Percentiles rank a stretch among this genome's conserved stretches.
Conservation (phyloP, 2,113 vertebrate species). For the Loxodonta africana region DNA sequence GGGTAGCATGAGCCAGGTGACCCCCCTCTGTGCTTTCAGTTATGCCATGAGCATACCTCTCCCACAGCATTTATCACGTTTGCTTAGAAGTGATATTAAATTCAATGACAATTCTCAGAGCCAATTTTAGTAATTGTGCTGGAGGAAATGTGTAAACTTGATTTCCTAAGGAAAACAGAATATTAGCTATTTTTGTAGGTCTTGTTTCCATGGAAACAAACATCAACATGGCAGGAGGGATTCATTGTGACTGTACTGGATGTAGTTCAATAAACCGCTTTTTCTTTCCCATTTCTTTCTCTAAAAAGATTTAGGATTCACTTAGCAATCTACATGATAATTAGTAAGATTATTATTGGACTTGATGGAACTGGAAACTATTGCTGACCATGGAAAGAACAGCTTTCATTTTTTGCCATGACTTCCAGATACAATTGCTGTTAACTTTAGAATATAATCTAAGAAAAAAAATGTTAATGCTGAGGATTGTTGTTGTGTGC, state of each 20-base stretch:
- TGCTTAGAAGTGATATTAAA: conserved; percentile 40
- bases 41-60: too few relatives aligned
- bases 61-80: not conserved
- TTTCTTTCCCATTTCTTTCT: conserved; percentile 73
- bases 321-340: conserved; percentile 75
- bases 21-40: not conserved
- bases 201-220: conserved; percentile 86
- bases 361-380: conserved; percentile 61
- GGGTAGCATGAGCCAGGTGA: not conserved
- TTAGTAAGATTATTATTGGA: conserved; percentile 69
- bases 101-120: not conserved
- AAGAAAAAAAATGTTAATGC: conserved; percentile 60
- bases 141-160: conserved; percentile 75
- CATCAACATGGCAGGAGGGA: not conserved
- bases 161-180: conserved; percentile 79
- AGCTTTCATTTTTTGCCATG: conserved; percentile 71
- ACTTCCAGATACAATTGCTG: conserved; percentile 53
- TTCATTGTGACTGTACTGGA: conserved; percentile 51
- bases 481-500: not conserved
- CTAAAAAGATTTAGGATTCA: conserved; percentile 74
- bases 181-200: conserved; percentile 76
- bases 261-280: conserved; percentile 68
- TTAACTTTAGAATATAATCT: conserved; percentile 70
- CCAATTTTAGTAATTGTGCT: conserved; percentile 49
- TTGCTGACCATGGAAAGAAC: conserved; percentile 30